A percentile compares a stretch with the other conserved stretches of the same genome.
Evolutionary conservation across 2,797 vertebrate species (phyloP).

Genomic region (Sciaenops ocellatus): DNA sequence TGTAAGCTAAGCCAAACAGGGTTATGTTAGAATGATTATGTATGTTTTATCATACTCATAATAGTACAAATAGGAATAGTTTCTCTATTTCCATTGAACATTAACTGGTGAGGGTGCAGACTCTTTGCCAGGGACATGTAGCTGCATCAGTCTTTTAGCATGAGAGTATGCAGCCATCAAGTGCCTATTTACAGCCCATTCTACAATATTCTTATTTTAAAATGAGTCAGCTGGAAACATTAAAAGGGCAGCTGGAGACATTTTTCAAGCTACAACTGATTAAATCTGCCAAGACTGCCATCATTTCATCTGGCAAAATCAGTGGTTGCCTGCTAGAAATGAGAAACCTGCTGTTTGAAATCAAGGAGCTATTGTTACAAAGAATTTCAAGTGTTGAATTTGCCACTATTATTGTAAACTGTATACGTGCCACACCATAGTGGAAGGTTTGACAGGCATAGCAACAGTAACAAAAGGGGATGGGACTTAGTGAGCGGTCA

Average conservation of each 20-base stretch:
- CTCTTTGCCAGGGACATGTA: too few species aligned
- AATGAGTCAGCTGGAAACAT: not conserved
- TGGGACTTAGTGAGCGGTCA: not conserved
- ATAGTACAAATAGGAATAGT: too few species aligned
- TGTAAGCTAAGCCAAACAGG: not conserved
- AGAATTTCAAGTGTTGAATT: not conserved
- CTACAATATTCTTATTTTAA: not conserved
- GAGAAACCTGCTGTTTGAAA: not conserved
- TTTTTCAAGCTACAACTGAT: constrained; percentile 1
- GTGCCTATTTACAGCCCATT: too few species aligned
- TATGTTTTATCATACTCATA: too few species aligned
- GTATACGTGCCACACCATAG: not conserved
- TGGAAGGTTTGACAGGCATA: not conserved
- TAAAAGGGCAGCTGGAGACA: not conserved
- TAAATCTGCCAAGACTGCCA: not conserved
- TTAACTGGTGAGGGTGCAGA: too few species aligned
- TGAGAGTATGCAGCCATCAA: too few species aligned
- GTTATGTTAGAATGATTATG: not conserved
- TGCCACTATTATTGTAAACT: not conserved
- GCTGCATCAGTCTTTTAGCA: too few species aligned
- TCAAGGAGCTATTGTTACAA: not conserved
- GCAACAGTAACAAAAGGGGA: not conserved
- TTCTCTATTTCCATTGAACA: too few species aligned
- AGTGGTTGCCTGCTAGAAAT: not conserved
- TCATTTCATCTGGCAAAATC: constrained; percentile 8